Evolutionary conservation across 64 coral and sea anemone genomes (phyloP).

Genomic region (Montipora foliosa): DNA sequence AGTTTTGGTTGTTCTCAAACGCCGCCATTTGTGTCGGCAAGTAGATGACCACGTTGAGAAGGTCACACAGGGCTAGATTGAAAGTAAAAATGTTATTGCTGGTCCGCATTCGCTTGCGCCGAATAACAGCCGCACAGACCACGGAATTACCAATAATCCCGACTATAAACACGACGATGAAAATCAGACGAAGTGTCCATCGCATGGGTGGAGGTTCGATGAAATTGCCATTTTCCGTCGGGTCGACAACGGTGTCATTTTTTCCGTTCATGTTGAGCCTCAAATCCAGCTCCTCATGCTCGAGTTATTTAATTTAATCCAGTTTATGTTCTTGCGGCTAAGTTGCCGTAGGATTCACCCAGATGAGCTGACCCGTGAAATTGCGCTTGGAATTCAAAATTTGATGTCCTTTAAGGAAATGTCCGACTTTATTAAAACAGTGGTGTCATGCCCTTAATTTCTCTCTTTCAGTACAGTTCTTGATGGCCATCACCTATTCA

Average conservation of each 20-base stretch:
- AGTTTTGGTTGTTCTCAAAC: conserved; percentile 94
- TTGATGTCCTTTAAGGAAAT: conserved; percentile 3
- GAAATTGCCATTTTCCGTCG: conserved; percentile 34
- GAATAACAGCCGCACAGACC: conserved; percentile 80
- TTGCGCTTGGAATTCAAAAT: background rate
- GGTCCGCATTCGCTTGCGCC: conserved; percentile 77
- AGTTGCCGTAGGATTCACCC: background rate
- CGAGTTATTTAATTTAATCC: background rate
- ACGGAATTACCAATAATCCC: conserved; percentile 84
- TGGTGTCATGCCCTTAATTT: background rate
- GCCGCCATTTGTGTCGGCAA: conserved; percentile 95
- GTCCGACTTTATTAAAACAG: background rate
- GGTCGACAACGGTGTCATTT: background rate
- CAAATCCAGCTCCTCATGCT: background rate
- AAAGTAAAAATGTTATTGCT: conserved; percentile 93
- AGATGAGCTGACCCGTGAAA: conserved; percentile 45
- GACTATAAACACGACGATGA: conserved; percentile 74
- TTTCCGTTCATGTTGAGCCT: background rate
- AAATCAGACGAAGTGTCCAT: conserved; percentile 83
- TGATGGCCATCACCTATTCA: background rate
- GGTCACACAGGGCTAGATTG: conserved; percentile 86
- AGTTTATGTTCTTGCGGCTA: conserved; percentile 10
- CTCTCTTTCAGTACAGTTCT: background rate
- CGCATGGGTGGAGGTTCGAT: conserved; percentile 76
- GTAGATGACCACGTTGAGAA: conserved; percentile 84